Base-by-base conservation (phyloP, 2,888 invertebrate species). In the Colletes collaris region DNA sequence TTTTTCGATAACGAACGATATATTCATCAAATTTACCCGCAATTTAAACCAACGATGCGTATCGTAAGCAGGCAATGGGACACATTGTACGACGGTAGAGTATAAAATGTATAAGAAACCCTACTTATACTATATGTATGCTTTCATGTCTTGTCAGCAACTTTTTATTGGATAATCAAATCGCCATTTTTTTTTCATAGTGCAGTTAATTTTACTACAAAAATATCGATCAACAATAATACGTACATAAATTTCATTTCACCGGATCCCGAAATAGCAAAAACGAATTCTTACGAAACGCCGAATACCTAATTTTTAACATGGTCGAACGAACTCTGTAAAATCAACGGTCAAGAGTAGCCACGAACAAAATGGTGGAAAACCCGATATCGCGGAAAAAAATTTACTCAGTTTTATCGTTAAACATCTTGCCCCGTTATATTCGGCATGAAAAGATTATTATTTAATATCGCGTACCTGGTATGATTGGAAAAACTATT, bases 401-500 rank as follows among this genome's bases (percentile, higher is more conserved):
- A 52, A 13, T 40, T 71, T 19, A 37, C 40, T 8, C 10, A 19
- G n/a, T 35, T n/a, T 49, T 7, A 46, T 4, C 59, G 46, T 66
- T 56, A 27, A 40, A 44, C n/a, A 59, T 44, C 46, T 19, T 5
- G n/a, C 19, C 53, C 66, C 2, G 46, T 44, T n/a, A 40, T 46
- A 40, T 52, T 59, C 10, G 35, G 10, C n/a, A 4, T 50, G 37
- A 46, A n/a, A 44, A 49, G 10, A 40, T 8, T 46, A 60, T 10
- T 53, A 55, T 52, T n/a, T 10, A 46, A 53, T 8, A 8, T 0
- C 76, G 90, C 92, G 89, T 84, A 92, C 93, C 91, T 91, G 83
- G 89, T 90, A 86, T 92, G 92, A 89, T 89, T 90, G 86, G 90
- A 88, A 87, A 92, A 92, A 84, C 89, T 89, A 88, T 90, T 92